A percentile compares a stretch with the other conserved stretches of the same genome.
phyloP scores from a whole-genome alignment of 2,797 vertebrate species.

The Sebastes diaconus region DNA sequence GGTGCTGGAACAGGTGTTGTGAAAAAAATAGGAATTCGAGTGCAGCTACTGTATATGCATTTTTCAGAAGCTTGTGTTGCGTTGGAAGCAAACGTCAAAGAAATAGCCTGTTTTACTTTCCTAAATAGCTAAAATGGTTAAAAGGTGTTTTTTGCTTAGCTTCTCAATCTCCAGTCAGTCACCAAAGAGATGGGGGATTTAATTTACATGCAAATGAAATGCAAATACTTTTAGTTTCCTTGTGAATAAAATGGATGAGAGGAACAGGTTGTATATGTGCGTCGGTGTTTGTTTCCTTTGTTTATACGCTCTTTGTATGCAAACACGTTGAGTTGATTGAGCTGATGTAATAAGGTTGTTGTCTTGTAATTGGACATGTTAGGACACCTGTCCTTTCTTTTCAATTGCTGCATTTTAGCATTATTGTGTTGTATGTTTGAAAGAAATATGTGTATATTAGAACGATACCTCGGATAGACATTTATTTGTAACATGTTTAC shows the following conservation, averaged over 20 bases:
- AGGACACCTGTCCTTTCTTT: neutral
- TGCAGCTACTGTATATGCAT: neutral
- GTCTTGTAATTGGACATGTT: neutral
- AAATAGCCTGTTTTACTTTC: neutral
- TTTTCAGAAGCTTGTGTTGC: constrained; percentile 1
- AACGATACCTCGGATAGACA: neutral
- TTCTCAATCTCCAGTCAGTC: constrained; percentile 5
- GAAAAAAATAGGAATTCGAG: neutral
- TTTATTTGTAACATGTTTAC: neutral
- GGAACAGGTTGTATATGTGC: constrained; percentile 4
- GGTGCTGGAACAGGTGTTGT: constrained; percentile 5
- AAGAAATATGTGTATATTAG: neutral
- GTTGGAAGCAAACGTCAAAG: neutral
- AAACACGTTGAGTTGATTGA: constrained; percentile 10
- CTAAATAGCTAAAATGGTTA: neutral
- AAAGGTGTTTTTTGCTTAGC: neutral
- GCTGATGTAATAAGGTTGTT: constrained; percentile 26
- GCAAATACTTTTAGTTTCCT: constrained; percentile 16
- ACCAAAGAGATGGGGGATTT: neutral
- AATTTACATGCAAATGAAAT: constrained; percentile 47
- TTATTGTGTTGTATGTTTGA: neutral
- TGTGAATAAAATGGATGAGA: constrained; percentile 5
- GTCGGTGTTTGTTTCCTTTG: constrained; percentile 13
- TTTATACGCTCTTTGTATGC: constrained; percentile 21
- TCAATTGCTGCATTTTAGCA: neutral